Evolutionary conservation across 1,140 invertebrate genomes (phyloP).

Genomic region (Lamellibrachia luymesi): DNA sequence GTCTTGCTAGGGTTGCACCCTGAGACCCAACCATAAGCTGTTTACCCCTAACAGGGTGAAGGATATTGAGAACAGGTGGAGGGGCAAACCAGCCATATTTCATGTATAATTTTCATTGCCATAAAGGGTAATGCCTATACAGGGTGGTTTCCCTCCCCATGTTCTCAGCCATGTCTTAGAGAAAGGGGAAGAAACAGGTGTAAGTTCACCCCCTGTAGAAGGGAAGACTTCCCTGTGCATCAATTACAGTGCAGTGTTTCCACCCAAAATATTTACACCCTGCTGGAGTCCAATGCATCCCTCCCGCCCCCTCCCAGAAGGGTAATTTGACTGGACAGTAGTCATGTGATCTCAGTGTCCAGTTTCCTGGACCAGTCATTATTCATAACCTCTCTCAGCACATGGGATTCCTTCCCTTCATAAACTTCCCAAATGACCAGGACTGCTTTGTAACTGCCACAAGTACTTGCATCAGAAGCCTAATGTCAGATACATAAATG

Average conservation of each 20-base stretch:
- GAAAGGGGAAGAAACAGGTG: background rate
- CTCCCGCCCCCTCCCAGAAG: background rate
- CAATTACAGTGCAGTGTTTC: background rate
- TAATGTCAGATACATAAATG: background rate
- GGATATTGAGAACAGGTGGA: background rate
- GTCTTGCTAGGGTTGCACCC: background rate
- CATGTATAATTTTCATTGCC: background rate
- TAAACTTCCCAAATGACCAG: background rate
- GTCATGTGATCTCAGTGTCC: background rate
- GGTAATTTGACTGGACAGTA: slow-evolving; percentile 4
- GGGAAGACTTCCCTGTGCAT: background rate
- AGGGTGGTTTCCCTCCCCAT: background rate
- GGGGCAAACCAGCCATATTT: background rate
- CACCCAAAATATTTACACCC: background rate
- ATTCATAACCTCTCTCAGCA: background rate
- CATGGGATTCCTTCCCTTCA: background rate
- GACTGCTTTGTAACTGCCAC: background rate
- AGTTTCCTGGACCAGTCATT: background rate
- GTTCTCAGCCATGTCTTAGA: background rate
- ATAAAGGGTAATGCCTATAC: background rate
- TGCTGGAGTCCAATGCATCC: background rate
- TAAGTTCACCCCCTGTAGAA: background rate
- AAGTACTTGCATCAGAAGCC: background rate
- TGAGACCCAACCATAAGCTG: background rate
- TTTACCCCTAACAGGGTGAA: background rate